Evolutionary conservation across 2,113 vertebrate genomes (phyloP), one percentile per base, ranked within the genome.

Genomic region (Ivindomyrus marchei): DNA sequence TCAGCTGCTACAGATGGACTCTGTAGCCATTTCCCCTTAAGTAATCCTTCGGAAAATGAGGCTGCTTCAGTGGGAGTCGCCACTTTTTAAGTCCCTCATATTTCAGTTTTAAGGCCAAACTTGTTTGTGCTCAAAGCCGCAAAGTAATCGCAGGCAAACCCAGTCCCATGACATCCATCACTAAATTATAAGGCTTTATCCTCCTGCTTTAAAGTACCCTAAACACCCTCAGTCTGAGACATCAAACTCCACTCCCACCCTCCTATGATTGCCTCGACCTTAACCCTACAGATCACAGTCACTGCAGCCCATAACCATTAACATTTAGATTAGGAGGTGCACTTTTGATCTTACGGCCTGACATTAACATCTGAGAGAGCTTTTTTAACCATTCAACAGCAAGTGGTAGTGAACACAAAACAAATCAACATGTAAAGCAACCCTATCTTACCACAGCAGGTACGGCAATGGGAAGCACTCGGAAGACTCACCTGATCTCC

Each of bases 401-500:
- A 70, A 70, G 62, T 13, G n/a, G 62, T 31, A 70, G 9, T 70
- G n/a, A 31, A 31, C 9, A 27, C n/a, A 70, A 70, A n/a, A 27
- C 24, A 66, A 27, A 70, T 31, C 10, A 31, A 70, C n/a, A 11
- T 31, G 62, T 27, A 70, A 27, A 27, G 3, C n/a, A 70, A 11
- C 62, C n/a, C 62, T 27, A 31, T 70, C n/a, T 31, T 70, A 70
- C n/a, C n/a, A 27, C 62, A 70, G 62, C 62, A 70, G 10, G 62
- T 27, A 17, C 27, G 0, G 49, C 24, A 17, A 31, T 9, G 5
- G 9, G 10, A 85, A 53, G 27, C 24, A 19, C 2, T 50, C 24
- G 11, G 39, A 6, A 42, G 10, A 21, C 94, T 92, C 95, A 99
- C 98, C 98, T 93, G 98, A 98, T 96, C 98, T 96, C 53, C 98